Percentiles rank a stretch among this genome's conserved stretches.
These are phyloP conservation scores for Spermophilus dauricus DNA, from an alignment of 2,113 vertebrate species.

Conservation along the genomic window DNA sequence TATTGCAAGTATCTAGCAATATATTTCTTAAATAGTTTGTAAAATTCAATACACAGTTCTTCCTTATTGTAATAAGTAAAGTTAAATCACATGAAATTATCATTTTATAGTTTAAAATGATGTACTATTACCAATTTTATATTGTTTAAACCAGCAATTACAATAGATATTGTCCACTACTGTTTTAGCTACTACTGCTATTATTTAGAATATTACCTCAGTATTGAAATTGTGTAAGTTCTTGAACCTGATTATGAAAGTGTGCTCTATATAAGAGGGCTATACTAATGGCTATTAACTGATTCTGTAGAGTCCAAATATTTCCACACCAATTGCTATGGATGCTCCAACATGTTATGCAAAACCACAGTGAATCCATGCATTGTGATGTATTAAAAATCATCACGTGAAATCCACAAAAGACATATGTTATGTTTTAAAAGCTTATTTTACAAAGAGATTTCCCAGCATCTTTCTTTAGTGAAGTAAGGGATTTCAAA, in stretches of 20 bases:
- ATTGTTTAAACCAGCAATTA: not conserved
- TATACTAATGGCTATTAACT: not conserved
- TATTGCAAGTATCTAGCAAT: not conserved
- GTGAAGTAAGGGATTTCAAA: conserved; percentile 51
- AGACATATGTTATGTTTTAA: not conserved
- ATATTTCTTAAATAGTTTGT: not conserved
- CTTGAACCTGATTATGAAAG: not conserved
- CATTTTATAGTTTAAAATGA: not conserved
- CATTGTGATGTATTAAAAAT: not conserved
- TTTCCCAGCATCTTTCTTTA: conserved; percentile 46
- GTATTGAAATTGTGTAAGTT: not conserved
- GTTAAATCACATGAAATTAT: not conserved
- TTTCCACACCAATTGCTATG: not conserved
- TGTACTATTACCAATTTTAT: not conserved
- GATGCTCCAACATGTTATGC: not conserved
- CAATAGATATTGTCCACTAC: not conserved
- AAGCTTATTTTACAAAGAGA: conserved; percentile 48
- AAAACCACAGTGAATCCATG: not conserved
- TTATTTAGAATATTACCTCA: not conserved
- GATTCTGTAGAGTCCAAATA: not conserved
- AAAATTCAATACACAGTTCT: not conserved
- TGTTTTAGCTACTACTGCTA: not conserved
- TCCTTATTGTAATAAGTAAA: not conserved
- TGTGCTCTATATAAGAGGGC: not conserved
- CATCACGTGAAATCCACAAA: not conserved